Evolutionary conservation across 2,797 vertebrate genomes (phyloP), one percentile per base, ranked within the genome.

Genomic region (Tenualosa thibaudeaui): DNA sequence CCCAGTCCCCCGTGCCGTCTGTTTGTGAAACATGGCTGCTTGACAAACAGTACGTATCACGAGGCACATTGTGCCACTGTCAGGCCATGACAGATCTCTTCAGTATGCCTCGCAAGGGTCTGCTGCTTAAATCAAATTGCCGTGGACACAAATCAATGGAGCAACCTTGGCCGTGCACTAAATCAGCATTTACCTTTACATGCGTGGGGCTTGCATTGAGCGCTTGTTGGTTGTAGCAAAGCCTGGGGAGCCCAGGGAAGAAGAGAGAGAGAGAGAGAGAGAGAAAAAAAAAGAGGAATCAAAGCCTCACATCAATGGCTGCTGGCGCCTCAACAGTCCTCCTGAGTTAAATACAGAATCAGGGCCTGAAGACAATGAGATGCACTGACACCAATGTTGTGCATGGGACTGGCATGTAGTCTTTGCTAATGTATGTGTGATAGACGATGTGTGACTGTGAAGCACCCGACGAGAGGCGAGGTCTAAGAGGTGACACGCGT

Each of bases 141-240:
- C 65, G 31, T 89, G 86, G 84, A 83, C 62, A 86, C 86, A 92
- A 91, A 93, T 93, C 91, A 93, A 92, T 93, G 85, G 75, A 51
- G 81, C 87, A 91, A 89, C 90, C 90, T 92, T 87, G 89, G 87
- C 46, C 62, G 86, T 89, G 88, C 83, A 83, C 83, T 90, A 90
- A 90, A 91, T 93, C 89, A 93, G 91, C 88, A 89, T 62, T 40
- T 71, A 71, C 37, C 31, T 78, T 78, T 78, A 43, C 71, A 78
- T 78, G 71, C 40, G 40, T 40, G 37, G 43, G 71, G 19, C 71
- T 43, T 24, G 17, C 6, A 46, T n/a, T 78, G 71, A 78, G 71
- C 37, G 17, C 40, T 17, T 68, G 62, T 12, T 68, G 62, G 62
- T 68, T 10, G 65, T 26, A 37, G 62, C 24, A 13, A 13, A 31